phyloP scores from a whole-genome alignment of 2,797 vertebrate genomes.

The Gambelia wislizenii region DNA sequence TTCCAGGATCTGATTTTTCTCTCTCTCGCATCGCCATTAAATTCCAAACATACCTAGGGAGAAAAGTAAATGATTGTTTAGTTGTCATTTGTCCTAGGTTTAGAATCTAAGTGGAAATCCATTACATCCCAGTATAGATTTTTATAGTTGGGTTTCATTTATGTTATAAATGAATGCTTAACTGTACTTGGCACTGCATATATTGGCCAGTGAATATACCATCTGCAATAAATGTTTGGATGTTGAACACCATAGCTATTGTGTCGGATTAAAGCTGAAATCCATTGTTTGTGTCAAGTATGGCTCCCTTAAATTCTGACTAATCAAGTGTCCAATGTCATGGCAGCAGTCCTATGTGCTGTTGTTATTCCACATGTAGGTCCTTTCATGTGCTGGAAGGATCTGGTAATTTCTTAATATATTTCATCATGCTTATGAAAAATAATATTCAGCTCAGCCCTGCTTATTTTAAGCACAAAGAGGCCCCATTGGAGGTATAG shows the following conservation, averaged over 20 bases:
- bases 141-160: constrained; percentile 44
- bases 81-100: constrained; percentile 53
- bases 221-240: constrained; percentile 36
- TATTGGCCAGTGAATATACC: constrained; percentile 24
- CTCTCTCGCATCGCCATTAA: constrained; percentile 39
- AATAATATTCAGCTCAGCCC: background rate
- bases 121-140: constrained; percentile 48
- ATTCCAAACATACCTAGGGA: constrained; percentile 35
- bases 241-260: constrained; percentile 20
- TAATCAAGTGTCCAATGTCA: constrained; percentile 1
- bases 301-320: constrained; percentile 1
- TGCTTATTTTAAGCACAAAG: background rate
- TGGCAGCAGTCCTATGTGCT: constrained; percentile 16
- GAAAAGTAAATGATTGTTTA: constrained; percentile 37
- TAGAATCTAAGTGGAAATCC: constrained; percentile 34
- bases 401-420: constrained; percentile 28
- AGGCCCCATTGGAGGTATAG: background rate
- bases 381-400: constrained; percentile 35
- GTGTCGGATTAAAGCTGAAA: constrained; percentile 36
- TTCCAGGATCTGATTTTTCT: constrained; percentile 40
- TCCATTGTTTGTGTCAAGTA: constrained; percentile 23
- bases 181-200: constrained; percentile 36
- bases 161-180: constrained; percentile 25
- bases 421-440: constrained; percentile 40
- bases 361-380: constrained; percentile 41